A percentile compares a stretch with the other conserved stretches of the same genome.
These are phyloP conservation scores for Symphodus melops DNA, from an alignment of 2,113 vertebrate genomes.

Conservation along the genomic window DNA sequence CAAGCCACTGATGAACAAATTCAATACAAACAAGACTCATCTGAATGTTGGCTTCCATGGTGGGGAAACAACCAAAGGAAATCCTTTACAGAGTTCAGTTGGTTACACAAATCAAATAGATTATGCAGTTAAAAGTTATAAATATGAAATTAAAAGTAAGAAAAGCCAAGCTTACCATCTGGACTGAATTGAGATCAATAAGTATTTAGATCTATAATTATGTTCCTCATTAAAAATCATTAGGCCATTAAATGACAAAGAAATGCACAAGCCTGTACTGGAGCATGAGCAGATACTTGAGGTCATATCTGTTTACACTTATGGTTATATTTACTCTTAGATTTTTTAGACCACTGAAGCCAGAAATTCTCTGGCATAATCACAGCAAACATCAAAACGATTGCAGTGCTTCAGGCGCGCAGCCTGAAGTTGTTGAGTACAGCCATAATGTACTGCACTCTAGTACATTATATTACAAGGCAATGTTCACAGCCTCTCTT, in stretches of 20 bases:
- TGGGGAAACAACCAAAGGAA: background rate
- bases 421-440: background rate
- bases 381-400: conserved; percentile 2
- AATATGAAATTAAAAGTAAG: too few species aligned
- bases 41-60: background rate
- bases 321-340: conserved; percentile 22
- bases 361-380: conserved; percentile 11
- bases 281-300: background rate
- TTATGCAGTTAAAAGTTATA: background rate
- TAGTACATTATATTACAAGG: background rate
- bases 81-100: background rate
- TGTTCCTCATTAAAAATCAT: background rate
- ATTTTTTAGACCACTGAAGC: conserved; percentile 7
- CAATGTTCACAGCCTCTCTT: background rate
- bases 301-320: background rate
- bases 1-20: too few species aligned
- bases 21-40: too few species aligned
- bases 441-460: background rate
- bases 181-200: too few species aligned
- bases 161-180: too few species aligned
- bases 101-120: background rate
- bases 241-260: background rate
- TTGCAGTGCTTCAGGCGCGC: background rate
- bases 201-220: too few species aligned
- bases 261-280: background rate